phyloP scores from a whole-genome alignment of 2,113 vertebrate genomes.

The Chaetorhynchus papuensis region DNA sequence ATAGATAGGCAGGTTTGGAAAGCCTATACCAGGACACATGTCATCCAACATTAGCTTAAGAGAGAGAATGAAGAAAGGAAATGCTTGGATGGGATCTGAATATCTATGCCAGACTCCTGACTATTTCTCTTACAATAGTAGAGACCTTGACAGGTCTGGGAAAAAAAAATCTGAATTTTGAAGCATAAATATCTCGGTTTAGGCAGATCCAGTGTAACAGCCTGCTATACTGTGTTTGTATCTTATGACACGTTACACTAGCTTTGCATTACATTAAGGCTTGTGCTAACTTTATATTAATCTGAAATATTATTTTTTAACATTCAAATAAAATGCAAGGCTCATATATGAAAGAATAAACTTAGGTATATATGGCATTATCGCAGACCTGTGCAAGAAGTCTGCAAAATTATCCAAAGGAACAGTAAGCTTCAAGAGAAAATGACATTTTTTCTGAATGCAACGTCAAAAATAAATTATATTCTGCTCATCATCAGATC shows the following conservation, averaged over 20 bases:
- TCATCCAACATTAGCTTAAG: not conserved
- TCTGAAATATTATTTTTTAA: not conserved
- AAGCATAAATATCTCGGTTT: not conserved
- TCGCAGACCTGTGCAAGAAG: not conserved
- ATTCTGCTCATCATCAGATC: not conserved
- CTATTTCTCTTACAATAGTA: not conserved
- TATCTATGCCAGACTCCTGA: not conserved
- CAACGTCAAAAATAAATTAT: not conserved
- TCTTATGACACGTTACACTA: not conserved
- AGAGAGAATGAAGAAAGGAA: not conserved
- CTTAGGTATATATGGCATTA: not conserved
- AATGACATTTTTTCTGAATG: not conserved
- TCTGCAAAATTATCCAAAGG: not conserved
- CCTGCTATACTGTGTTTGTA: accelerated
- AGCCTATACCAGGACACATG: not conserved
- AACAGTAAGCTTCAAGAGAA: not conserved
- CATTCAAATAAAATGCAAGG: not conserved
- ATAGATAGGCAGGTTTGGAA: not conserved
- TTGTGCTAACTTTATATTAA: not conserved
- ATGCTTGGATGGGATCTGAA: not conserved
- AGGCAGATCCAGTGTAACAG: not conserved
- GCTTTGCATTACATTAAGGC: not conserved
- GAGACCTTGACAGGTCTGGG: not conserved
- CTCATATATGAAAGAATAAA: not conserved
- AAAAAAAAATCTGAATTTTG: not conserved